phyloP scores from a whole-genome alignment of 2,888 invertebrate species.

The Nephrotoma guestfalica region DNA sequence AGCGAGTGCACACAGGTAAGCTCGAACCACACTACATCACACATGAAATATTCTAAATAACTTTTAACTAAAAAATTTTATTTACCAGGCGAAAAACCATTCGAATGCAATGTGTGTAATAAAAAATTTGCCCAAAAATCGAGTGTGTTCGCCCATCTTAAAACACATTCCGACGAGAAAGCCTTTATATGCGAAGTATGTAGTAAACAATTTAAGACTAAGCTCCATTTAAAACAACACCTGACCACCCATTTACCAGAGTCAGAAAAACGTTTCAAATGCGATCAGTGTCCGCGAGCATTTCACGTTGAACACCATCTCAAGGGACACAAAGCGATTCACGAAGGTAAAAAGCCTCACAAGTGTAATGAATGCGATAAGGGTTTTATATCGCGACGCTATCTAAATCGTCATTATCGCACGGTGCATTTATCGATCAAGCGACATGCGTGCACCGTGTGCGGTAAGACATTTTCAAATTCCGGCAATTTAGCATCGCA shows the following conservation, averaged over 20 bases:
- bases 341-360: neutral
- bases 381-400: neutral
- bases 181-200: neutral
- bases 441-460: neutral
- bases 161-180: neutral
- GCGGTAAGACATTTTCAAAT: neutral
- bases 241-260: neutral
- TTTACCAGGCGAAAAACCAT: neutral
- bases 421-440: neutral
- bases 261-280: neutral
- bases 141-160: neutral
- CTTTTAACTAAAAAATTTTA: neutral
- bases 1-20: neutral
- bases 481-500: neutral
- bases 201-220: neutral
- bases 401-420: neutral
- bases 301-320: neutral
- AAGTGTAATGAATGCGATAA: neutral
- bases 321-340: neutral
- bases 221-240: neutral
- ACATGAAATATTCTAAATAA: neutral
- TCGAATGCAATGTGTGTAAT: neutral
- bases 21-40: neutral
- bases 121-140: slow-evolving; percentile 1
- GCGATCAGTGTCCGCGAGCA: neutral